Conservation (phyloP, 2,797 vertebrate genomes). For the Caiman crocodilus region DNA sequence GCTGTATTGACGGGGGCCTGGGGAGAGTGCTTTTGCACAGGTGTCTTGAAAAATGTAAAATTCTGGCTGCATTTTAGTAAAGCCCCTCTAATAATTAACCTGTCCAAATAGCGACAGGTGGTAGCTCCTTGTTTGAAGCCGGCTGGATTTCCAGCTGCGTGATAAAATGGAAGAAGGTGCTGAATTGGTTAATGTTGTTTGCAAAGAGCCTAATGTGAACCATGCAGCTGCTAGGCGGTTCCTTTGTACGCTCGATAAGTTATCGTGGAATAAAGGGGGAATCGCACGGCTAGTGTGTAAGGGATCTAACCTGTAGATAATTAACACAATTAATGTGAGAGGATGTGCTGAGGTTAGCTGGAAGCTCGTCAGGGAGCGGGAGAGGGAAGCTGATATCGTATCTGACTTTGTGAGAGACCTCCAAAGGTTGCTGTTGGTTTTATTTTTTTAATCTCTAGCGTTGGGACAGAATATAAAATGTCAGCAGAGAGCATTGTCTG, state of each 20-base stretch:
- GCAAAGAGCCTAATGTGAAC: neutral
- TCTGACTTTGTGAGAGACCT: too few relatives aligned
- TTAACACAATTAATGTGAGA: neutral
- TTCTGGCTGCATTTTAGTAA: neutral
- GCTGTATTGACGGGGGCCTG: too few relatives aligned
- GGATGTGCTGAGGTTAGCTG: too few relatives aligned
- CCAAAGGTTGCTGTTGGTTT: too few relatives aligned
- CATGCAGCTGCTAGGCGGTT: slow-evolving; percentile 5
- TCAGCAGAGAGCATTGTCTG: neutral
- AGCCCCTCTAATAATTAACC: slow-evolving; percentile 4
- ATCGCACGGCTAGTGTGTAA: neutral
- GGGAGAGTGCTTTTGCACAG: neutral
- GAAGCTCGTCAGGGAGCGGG: too few relatives aligned
- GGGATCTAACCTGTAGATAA: neutral
- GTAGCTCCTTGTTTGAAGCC: neutral
- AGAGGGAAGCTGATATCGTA: too few relatives aligned
- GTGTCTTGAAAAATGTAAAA: neutral
- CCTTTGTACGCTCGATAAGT: neutral
- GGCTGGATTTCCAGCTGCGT: slow-evolving; percentile 3
- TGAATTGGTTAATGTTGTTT: slow-evolving; percentile 3
- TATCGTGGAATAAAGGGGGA: neutral
- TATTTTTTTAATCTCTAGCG: too few relatives aligned
- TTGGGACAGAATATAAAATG: neutral
- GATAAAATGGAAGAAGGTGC: slow-evolving; percentile 14
- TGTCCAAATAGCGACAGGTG: slow-evolving; percentile 9